These are phyloP conservation scores for Metridium senile DNA, from an alignment of 92 coral and sea anemone species.

Conservation along the genomic window DNA sequence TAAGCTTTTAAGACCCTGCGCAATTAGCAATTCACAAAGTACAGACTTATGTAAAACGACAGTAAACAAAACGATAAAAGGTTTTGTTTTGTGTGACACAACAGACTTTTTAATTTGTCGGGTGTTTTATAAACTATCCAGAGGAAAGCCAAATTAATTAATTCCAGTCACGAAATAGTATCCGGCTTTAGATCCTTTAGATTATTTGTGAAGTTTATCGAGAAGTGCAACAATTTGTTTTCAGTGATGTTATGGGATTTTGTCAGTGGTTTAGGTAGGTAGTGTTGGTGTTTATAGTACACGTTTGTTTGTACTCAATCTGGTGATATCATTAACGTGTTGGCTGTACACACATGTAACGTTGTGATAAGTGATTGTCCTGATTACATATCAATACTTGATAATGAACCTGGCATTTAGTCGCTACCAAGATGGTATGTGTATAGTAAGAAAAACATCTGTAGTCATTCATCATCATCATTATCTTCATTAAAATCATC, in stretches of 20 bases:
- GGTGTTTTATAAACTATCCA: neutral
- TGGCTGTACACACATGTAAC: neutral
- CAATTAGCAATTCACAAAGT: neutral
- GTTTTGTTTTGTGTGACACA: neutral
- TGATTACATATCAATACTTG: neutral
- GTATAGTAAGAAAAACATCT: no score
- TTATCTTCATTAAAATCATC: no score
- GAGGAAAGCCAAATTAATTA: neutral
- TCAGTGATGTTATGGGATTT: neutral
- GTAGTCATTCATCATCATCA: no score
- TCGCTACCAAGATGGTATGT: no score
- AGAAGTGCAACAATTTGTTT: neutral
- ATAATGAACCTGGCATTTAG: no score
- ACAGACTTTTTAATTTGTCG: neutral
- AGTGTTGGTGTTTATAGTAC: no score
- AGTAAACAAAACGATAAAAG: neutral
- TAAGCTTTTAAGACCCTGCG: no score
- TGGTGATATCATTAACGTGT: neutral
- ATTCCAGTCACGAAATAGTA: neutral
- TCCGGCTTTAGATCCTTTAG: neutral
- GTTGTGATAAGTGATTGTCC: neutral
- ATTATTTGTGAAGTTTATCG: no score
- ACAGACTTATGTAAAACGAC: neutral
- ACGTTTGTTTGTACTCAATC: neutral
- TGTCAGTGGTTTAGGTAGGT: no score